These are phyloP conservation scores for Puffinus mauretanicus DNA, from an alignment of 2,113 vertebrate species.

Conservation along the genomic window DNA sequence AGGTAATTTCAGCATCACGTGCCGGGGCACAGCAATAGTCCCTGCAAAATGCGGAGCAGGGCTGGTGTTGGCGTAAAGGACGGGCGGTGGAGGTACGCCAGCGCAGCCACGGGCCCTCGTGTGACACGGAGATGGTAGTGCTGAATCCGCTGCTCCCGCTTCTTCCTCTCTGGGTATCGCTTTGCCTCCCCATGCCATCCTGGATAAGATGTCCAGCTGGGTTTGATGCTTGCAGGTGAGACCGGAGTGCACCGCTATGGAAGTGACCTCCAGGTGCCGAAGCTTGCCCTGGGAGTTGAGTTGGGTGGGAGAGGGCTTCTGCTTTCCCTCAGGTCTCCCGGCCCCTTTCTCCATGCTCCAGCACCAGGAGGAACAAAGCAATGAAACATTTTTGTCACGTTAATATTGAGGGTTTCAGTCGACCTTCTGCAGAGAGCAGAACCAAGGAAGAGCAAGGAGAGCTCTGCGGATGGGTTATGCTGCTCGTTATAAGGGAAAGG, in stretches of 20 bases:
- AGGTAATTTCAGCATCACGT: not conserved
- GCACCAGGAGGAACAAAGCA: not conserved
- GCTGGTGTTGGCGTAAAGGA: accelerated
- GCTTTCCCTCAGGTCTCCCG: not conserved
- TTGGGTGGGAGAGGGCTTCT: not conserved
- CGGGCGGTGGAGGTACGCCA: accelerated
- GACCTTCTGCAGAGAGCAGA: not conserved
- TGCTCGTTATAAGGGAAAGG: not conserved
- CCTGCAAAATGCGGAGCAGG: not conserved
- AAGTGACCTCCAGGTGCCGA: not conserved
- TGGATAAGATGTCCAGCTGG: not conserved
- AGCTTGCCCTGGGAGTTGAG: not conserved
- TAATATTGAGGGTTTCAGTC: not conserved
- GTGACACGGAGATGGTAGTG: not conserved
- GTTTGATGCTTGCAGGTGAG: not conserved
- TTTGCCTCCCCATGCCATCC: not conserved
- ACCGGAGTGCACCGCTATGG: accelerated
- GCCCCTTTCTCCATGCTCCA: not conserved
- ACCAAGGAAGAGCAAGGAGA: not conserved
- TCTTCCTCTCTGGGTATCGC: not conserved
- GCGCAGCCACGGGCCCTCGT: not conserved
- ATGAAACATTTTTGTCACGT: not conserved
- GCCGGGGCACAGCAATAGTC: not conserved
- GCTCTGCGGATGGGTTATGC: not conserved
- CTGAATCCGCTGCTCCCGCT: not conserved